Evolutionary conservation across 2,888 invertebrate genomes (phyloP).

Genomic region (Amiota mariae): DNA sequence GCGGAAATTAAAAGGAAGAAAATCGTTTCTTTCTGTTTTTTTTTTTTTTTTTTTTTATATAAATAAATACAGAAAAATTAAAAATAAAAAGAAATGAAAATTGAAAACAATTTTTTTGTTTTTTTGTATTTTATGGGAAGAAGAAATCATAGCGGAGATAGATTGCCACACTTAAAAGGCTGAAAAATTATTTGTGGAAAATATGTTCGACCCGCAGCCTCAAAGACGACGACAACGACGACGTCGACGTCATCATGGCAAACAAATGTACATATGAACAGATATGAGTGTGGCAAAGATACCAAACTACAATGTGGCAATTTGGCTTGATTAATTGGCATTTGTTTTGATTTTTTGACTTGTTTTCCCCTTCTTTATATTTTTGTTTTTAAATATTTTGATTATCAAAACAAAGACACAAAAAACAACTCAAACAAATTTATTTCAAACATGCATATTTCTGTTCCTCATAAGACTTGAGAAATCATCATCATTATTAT

Average conservation of each 20-base stretch:
- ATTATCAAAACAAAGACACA: too few relatives aligned
- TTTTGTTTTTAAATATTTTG: constrained; percentile 4
- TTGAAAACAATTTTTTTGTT: not conserved
- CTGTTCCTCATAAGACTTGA: not conserved
- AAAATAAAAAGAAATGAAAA: not conserved
- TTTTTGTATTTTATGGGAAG: constrained; percentile 3
- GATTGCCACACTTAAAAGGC: constrained; percentile 17
- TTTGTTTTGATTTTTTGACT: constrained; percentile 46
- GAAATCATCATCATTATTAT: not conserved
- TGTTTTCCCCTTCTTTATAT: not conserved
- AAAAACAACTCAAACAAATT: too few relatives aligned
- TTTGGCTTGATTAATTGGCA: constrained; percentile 50
- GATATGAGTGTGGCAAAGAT: not conserved
- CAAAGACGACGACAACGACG: not conserved
- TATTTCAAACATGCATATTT: not conserved
- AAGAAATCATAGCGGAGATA: constrained; percentile 12
- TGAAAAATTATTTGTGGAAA: constrained; percentile 3
- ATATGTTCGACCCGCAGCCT: constrained; percentile 3
- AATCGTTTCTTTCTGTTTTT: constrained; percentile 5
- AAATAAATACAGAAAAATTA: not conserved
- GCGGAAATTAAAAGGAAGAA: constrained; percentile 53
- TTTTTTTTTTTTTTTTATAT: not conserved
- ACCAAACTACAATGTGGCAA: constrained; percentile 26
- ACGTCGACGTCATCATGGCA: not conserved
- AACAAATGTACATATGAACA: not conserved